Conservation (phyloP, 2,113 vertebrate genomes). For the Aptenodytes forsteri region DNA sequence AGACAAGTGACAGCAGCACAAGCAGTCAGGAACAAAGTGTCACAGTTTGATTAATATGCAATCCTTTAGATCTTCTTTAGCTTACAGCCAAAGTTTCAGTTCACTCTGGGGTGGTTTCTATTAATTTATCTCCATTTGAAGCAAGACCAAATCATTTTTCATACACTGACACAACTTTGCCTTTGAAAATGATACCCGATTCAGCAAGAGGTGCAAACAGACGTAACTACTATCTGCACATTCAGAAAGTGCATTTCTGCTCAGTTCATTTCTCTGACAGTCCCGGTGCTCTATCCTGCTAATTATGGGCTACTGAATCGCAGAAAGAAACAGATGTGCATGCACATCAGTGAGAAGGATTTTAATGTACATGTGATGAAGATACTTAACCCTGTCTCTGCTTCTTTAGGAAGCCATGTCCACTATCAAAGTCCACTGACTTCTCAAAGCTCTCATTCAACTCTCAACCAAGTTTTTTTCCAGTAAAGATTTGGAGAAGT, state of each 20-base stretch:
- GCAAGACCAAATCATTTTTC: background rate
- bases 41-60: slow-evolving; percentile 26
- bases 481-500: background rate
- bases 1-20: background rate
- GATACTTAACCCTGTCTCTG: background rate
- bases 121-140: slow-evolving; percentile 38
- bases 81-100: background rate
- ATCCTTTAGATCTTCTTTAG: slow-evolving; percentile 11
- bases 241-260: background rate
- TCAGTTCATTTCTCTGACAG: background rate
- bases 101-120: background rate
- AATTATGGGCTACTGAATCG: background rate
- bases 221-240: background rate
- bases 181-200: background rate
- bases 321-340: background rate
- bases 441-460: background rate
- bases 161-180: background rate
- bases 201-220: background rate
- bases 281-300: background rate
- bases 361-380: background rate
- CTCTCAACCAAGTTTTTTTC: background rate
- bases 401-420: background rate
- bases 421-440: background rate
- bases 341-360: background rate
- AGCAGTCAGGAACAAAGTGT: background rate